A percentile compares a stretch with the other conserved stretches of the same genome.
phyloP scores from a whole-genome alignment of 2,797 vertebrate species.

The Diplodus puntazzo region DNA sequence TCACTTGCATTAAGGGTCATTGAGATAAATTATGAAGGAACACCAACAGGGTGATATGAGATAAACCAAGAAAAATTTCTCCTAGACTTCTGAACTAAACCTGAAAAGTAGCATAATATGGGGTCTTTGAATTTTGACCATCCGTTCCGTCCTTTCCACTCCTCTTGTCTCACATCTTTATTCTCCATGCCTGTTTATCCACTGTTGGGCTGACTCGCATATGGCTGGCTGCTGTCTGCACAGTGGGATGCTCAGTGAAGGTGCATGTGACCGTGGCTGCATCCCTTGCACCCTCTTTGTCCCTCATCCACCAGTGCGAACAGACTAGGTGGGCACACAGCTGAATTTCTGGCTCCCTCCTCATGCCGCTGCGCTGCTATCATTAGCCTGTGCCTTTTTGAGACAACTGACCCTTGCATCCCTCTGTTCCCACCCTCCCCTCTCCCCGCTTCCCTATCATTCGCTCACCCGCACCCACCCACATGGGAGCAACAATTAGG shows the following conservation, averaged over 20 bases:
- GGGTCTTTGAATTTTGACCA: conserved; percentile 43
- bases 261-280: conserved; percentile 24
- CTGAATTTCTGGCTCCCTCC: conserved; percentile 50
- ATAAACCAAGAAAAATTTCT: too few species aligned
- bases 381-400: conserved; percentile 64
- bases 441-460: conserved; percentile 37
- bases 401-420: conserved; percentile 39
- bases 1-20: too few species aligned
- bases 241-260: conserved; percentile 25
- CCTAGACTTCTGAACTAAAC: too few species aligned
- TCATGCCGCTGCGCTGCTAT: conserved; percentile 48
- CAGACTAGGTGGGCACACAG: conserved; percentile 17
- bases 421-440: background rate
- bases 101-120: too few species aligned
- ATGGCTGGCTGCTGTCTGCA: background rate
- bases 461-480: conserved; percentile 43
- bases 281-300: conserved; percentile 28
- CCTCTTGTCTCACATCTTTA: conserved; percentile 13
- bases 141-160: conserved; percentile 36
- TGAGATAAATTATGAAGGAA: too few species aligned
- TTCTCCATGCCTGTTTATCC: conserved; percentile 23
- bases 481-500: conserved; percentile 80
- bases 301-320: conserved; percentile 13
- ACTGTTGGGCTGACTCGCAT: conserved; percentile 36
- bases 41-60: too few species aligned